A percentile compares a stretch with the other conserved stretches of the same genome.
Conservation (phyloP, 2,797 vertebrate genomes). For the Garrulus glandarius region DNA sequence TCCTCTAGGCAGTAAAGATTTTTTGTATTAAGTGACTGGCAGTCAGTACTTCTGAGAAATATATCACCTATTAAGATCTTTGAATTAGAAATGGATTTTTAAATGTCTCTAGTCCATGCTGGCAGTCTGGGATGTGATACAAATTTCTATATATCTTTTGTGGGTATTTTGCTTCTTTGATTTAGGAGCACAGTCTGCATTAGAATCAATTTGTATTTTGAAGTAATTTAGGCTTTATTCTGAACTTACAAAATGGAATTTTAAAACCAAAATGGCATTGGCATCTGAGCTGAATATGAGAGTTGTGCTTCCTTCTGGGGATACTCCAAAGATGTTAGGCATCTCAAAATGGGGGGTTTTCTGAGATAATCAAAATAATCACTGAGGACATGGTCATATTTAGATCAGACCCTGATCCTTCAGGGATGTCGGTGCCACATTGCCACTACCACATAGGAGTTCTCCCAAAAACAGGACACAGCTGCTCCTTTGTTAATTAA, state of each 20-base stretch:
- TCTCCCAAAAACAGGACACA: neutral
- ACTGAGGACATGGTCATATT: neutral
- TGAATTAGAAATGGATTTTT: slow-evolving; percentile 34
- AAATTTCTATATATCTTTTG: neutral
- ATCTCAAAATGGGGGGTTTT: neutral
- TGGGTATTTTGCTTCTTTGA: neutral
- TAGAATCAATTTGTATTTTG: neutral
- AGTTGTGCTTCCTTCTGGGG: neutral
- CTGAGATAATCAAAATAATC: neutral
- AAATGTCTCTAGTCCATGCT: neutral
- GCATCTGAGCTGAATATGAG: neutral
- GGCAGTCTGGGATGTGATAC: neutral
- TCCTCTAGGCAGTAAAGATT: neutral
- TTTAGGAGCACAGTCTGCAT: neutral
- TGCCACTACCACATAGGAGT: fast-evolving
- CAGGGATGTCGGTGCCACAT: neutral
- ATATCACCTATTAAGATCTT: neutral
- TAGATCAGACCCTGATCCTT: neutral
- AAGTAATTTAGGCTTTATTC: neutral
- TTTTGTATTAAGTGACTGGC: neutral
- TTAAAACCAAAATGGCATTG: neutral
- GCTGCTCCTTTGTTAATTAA: neutral
- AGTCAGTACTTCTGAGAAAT: neutral
- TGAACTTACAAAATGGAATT: neutral
- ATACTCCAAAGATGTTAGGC: neutral